These are phyloP conservation scores for Acropternis orthonyx DNA, from an alignment of 2,797 vertebrate genomes.

Conservation along the genomic window DNA sequence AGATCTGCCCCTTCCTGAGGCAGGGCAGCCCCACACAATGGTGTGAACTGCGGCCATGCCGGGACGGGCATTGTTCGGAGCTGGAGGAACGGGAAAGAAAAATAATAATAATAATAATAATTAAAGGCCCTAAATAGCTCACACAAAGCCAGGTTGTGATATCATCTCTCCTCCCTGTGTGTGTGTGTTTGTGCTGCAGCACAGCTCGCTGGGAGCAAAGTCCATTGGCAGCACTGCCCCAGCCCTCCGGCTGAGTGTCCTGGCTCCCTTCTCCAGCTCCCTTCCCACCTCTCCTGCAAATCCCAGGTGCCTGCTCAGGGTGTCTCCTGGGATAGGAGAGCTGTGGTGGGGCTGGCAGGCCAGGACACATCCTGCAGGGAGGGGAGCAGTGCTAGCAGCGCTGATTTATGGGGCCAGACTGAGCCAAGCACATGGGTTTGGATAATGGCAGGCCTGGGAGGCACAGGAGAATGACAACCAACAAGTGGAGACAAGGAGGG, in stretches of 20 bases:
- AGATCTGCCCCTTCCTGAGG: slow-evolving; percentile 58
- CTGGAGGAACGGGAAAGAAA: slow-evolving; percentile 50
- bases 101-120: slow-evolving; percentile 54
- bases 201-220: not conserved
- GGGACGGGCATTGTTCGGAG: slow-evolving; percentile 3
- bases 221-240: accelerated
- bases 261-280: not conserved
- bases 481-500: not conserved
- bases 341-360: not conserved
- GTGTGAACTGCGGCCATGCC: not conserved
- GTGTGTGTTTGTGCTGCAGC: not conserved
- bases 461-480: not conserved
- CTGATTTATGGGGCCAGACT: not conserved
- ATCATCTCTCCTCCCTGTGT: not conserved
- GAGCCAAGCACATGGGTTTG: not conserved
- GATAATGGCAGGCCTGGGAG: not conserved
- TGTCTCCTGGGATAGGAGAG: not conserved
- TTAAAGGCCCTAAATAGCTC: slow-evolving; percentile 54
- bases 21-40: slow-evolving; percentile 55
- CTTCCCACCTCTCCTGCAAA: not conserved
- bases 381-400: accelerated
- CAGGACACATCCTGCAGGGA: not conserved
- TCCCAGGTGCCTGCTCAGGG: accelerated
- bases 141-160: slow-evolving; percentile 6
- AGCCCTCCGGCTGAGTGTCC: accelerated